Evolutionary conservation across 2,888 invertebrate genomes (phyloP).

Genomic region (Lydus trimaculatus): DNA sequence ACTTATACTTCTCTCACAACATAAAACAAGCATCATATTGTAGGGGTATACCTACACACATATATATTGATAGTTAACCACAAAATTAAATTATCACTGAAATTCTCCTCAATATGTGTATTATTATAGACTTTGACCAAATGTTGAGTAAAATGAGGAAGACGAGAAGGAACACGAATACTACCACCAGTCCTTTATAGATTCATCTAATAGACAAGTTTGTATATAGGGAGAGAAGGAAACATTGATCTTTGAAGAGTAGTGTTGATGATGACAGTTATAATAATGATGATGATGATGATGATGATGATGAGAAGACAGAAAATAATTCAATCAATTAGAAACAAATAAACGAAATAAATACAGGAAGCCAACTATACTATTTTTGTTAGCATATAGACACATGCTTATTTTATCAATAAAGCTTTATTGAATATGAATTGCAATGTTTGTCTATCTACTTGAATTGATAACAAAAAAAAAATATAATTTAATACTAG

Average conservation of each 20-base stretch:
- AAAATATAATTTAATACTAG: not conserved
- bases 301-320: not conserved
- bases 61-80: not conserved
- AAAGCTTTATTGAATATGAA: not conserved
- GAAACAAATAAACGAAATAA: not conserved
- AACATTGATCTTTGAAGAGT: not conserved
- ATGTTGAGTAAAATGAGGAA: not conserved
- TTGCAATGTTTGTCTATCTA: not conserved
- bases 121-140: not conserved
- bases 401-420: not conserved
- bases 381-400: too few relatives aligned
- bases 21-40: not conserved
- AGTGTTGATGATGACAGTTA: too few relatives aligned
- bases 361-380: not conserved
- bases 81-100: slow-evolving; percentile 4
- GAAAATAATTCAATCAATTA: slow-evolving; percentile 5
- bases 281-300: not conserved
- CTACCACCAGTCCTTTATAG: not conserved
- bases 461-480: not conserved
- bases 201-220: not conserved
- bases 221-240: not conserved
- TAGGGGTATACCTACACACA: not conserved
- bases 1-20: not conserved
- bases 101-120: not conserved
- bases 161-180: too few relatives aligned